Evolutionary conservation across 2,113 vertebrate genomes (phyloP).

Genomic region (Nothobranchius kuhntae): DNA sequence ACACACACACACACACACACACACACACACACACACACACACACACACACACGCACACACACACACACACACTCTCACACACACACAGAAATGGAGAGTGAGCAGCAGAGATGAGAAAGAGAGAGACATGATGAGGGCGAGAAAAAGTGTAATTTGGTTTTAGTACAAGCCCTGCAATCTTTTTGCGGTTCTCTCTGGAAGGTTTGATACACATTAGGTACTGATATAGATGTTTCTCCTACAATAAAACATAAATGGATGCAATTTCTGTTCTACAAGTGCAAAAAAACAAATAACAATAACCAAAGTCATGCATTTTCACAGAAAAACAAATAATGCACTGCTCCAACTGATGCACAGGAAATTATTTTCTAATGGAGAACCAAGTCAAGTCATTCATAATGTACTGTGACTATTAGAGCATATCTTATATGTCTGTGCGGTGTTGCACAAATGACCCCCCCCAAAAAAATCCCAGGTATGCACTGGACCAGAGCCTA

Average conservation of each 20-base stretch:
- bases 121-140: slow-evolving; percentile 75
- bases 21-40: too few species aligned
- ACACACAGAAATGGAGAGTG: slow-evolving; percentile 30
- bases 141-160: slow-evolving; percentile 90
- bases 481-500: neutral
- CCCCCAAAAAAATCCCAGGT: neutral
- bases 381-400: slow-evolving; percentile 1
- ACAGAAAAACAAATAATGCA: neutral
- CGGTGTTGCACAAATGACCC: neutral
- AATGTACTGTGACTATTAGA: neutral
- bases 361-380: slow-evolving; percentile 22
- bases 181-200: slow-evolving; percentile 69
- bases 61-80: too few species aligned
- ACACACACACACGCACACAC: too few species aligned
- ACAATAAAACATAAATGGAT: neutral
- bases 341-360: slow-evolving; percentile 8
- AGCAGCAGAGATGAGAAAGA: slow-evolving; percentile 69
- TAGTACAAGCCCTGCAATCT: slow-evolving; percentile 87
- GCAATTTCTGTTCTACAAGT: neutral
- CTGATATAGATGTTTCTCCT: neutral
- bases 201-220: slow-evolving; percentile 20
- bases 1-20: too few species aligned
- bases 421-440: neutral
- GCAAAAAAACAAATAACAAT: slow-evolving; percentile 1
- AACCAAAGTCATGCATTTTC: slow-evolving; percentile 2